phyloP scores from a whole-genome alignment of 2,888 invertebrate genomes.

The Oscheius sp. region DNA sequence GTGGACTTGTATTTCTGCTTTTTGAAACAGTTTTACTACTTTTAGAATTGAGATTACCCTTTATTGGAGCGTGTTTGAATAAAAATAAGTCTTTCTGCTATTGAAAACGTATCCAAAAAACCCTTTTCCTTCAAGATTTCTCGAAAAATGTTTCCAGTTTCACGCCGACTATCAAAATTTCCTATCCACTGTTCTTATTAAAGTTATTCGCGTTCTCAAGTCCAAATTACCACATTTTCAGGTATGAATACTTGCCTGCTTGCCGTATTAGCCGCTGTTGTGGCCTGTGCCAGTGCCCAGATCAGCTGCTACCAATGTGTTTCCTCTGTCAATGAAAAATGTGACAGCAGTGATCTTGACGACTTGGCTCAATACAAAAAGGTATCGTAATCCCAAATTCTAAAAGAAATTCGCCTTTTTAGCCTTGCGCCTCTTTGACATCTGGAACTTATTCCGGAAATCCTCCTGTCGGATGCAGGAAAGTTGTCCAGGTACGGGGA shows the following conservation, averaged over 20 bases:
- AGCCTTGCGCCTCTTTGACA: slow-evolving; percentile 50
- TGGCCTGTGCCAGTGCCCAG: slow-evolving; percentile 43
- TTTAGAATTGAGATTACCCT: too few relatives aligned
- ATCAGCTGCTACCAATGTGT: slow-evolving; percentile 65
- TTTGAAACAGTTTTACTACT: too few relatives aligned
- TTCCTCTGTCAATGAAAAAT: slow-evolving; percentile 55
- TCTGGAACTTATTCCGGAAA: slow-evolving; percentile 57
- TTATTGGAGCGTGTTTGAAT: too few relatives aligned
- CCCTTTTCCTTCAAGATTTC: too few relatives aligned
- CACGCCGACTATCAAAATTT: background rate
- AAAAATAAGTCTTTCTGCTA: too few relatives aligned
- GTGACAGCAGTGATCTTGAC: slow-evolving; percentile 49
- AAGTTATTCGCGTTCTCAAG: background rate
- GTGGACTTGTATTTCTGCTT: too few relatives aligned
- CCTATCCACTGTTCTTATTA: background rate
- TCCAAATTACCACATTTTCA: background rate
- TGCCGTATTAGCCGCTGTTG: background rate
- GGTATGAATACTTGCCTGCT: slow-evolving; percentile 30
- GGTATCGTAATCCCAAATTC: background rate
- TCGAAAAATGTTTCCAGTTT: background rate
- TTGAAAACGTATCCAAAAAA: too few relatives aligned
- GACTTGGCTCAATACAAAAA: slow-evolving; percentile 55
- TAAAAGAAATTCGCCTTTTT: slow-evolving; percentile 31
- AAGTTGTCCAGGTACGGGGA: slow-evolving; percentile 61
- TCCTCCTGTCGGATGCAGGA: slow-evolving; percentile 67